Evolutionary conservation across 2,797 vertebrate species (phyloP).

Genomic region (Sibirionetta formosa): DNA sequence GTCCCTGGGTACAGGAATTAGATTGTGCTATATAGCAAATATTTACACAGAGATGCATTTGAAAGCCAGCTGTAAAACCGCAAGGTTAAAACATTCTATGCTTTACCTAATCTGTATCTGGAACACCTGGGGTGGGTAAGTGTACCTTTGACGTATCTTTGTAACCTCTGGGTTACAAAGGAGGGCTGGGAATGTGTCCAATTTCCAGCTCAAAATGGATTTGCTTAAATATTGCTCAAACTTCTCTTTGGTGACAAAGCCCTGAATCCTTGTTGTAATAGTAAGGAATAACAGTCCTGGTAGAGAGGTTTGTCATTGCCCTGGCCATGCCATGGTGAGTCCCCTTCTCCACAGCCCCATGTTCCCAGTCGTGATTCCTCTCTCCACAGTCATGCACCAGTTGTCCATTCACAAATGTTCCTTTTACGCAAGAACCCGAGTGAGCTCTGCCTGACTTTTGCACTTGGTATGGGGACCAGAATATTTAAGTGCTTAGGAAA

Average conservation of each 20-base stretch:
- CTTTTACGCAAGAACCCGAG: not conserved
- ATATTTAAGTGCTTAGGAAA: not conserved
- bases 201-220: not conserved
- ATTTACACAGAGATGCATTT: not conserved
- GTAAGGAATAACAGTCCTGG: not conserved
- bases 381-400: fast-evolving
- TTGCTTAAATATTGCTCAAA: fast-evolving
- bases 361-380: fast-evolving
- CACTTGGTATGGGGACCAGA: not conserved
- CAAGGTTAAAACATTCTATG: not conserved
- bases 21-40: not conserved
- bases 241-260: not conserved
- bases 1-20: not conserved
- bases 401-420: not conserved
- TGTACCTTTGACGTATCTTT: not conserved
- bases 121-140: not conserved
- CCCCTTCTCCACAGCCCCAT: fast-evolving
- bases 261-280: not conserved
- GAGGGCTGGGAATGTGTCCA: not conserved
- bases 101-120: not conserved
- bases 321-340: fast-evolving
- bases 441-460: not conserved
- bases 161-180: not conserved
- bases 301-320: not conserved
- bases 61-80: not conserved